Evolutionary conservation across 2,888 invertebrate species (phyloP).

Genomic region (Athalia rosae): DNA sequence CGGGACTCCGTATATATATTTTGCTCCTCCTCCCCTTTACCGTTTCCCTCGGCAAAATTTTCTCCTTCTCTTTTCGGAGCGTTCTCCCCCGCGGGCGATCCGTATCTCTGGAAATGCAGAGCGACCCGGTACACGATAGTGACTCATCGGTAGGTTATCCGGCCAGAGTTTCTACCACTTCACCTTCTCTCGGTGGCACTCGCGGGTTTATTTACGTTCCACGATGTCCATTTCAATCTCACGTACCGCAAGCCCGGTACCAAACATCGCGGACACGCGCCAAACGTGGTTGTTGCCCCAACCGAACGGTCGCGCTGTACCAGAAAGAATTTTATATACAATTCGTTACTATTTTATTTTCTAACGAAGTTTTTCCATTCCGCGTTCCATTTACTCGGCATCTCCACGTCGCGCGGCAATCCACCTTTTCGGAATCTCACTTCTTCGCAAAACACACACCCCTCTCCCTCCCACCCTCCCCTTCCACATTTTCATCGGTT

Average conservation of each 20-base stretch:
- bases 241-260: not conserved
- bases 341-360: not conserved
- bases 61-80: not conserved
- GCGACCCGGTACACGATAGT: conserved; percentile 31
- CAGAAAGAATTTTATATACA: not conserved
- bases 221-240: conserved; percentile 39
- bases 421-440: too few relatives aligned
- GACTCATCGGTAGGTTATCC: conserved; percentile 37
- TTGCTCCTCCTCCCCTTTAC: not conserved
- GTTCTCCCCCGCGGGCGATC: not conserved
- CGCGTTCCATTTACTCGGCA: too few relatives aligned
- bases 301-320: not conserved
- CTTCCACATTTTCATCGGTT: too few relatives aligned
- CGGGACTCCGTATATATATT: not conserved
- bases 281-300: conserved; percentile 5
- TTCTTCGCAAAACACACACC: too few relatives aligned
- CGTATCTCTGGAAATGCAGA: conserved; percentile 23
- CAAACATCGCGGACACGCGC: conserved; percentile 27
- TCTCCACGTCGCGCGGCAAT: too few relatives aligned
- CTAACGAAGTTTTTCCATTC: not conserved
- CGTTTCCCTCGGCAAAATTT: not conserved
- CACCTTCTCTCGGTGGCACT: conserved; percentile 2
- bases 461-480: too few relatives aligned
- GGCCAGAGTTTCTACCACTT: not conserved
- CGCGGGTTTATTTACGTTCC: conserved; percentile 35